Evolutionary conservation across 2,797 vertebrate genomes (phyloP), one percentile per base, ranked within the genome.

Genomic region (Onychomys arenicola): DNA sequence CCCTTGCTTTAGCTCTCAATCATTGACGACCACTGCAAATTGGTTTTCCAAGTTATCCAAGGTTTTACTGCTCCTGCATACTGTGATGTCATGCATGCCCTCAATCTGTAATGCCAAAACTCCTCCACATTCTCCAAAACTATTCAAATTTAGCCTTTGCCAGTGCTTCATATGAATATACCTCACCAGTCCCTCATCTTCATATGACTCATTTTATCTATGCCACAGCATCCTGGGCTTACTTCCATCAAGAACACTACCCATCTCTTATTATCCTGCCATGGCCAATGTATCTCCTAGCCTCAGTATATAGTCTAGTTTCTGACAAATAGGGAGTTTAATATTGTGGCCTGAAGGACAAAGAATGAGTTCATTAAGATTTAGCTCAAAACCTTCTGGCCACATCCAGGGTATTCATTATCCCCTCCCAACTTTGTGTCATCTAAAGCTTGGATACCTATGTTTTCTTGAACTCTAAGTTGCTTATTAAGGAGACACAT

Each of bases 391-490:
- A 37, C 19, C 17, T 65, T 77, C 63, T 23, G 8, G 57, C 34
- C 40, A 76, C 37, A 40, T 52, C 57, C 59, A 49, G 96, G 63
- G 23, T 37, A 61, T 29, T 90, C 40, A 13, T 43, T 76, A 81
- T 34, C 34, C n/a, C 32, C 49, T 69, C 43, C n/a, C 27, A 90
- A 84, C 12, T 93, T 89, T 37, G 23, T 73, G 25, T 52, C 43
- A 46, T 32, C 67, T 90, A 63, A 67, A 32, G 69, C 57, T 84
- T 81, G 82, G 32, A 76, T 34, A 7, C 23, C 82, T 57, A 40
- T 19, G 5, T 25, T 78, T 40, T 84, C 75, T 88, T 91, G 65
- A 76, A 93, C 76, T 61, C 93, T 87, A 90, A 85, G 46, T 61
- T 71, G 55, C 16, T 69, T 34, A n/a, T 6, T 49, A 37, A 14